A percentile compares a stretch with the other conserved stretches of the same genome.
These are phyloP conservation scores for Athrips mouffetella DNA, from an alignment of 2,888 invertebrate species.

Conservation along the genomic window DNA sequence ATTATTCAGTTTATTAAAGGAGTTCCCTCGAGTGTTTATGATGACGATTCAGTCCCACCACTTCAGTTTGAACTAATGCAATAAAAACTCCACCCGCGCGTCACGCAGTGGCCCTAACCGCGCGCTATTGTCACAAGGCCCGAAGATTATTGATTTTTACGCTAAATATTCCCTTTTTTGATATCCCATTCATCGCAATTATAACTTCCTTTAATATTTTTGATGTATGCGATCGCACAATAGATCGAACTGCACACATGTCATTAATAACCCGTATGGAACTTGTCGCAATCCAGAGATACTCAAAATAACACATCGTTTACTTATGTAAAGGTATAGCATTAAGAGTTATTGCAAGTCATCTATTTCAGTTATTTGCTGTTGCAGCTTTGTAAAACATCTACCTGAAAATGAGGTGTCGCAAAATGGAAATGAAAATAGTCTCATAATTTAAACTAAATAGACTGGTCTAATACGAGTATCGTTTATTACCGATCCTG, in stretches of 20 bases:
- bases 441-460: no score
- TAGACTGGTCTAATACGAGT: no score
- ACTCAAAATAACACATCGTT: conserved; percentile 3
- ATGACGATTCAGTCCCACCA: conserved; percentile 45
- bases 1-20: not conserved
- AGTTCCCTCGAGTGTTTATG: conserved; percentile 18
- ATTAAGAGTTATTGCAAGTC: conserved; percentile 11
- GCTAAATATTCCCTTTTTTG: conserved; percentile 71
- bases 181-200: conserved; percentile 67
- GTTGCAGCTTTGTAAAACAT: no score
- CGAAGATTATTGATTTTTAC: conserved; percentile 78
- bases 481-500: no score
- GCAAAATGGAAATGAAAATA: no score
- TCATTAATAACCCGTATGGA: conserved; percentile 73
- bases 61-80: conserved; percentile 44
- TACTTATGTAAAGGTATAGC: conserved; percentile 9
- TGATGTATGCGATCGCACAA: conserved; percentile 62
- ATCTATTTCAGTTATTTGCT: not conserved
- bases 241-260: conserved; percentile 52
- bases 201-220: conserved; percentile 65
- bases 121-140: conserved; percentile 59
- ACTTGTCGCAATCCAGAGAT: conserved; percentile 61
- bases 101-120: conserved; percentile 70
- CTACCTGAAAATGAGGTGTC: no score
- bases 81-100: conserved; percentile 74